A percentile compares a stretch with the other conserved stretches of the same genome.
These are phyloP conservation scores for Pseudomyrmex pallidus DNA, from an alignment of 1,140 invertebrate genomes.

Conservation along the genomic window DNA sequence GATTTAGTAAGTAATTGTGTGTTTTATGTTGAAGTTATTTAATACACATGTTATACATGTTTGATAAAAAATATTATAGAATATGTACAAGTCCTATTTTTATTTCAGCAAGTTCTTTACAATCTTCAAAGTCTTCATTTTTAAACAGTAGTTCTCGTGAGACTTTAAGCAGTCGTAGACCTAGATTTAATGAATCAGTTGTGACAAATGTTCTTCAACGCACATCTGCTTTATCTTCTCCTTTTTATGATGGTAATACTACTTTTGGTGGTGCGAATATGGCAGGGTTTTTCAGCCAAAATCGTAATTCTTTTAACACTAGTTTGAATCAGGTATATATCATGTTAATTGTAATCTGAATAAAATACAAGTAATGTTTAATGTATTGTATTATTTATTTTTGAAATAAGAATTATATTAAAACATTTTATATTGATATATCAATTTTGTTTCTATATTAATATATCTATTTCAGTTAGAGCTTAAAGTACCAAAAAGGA, in stretches of 20 bases:
- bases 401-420: slow-evolving; percentile 2
- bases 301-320: slow-evolving; percentile 80
- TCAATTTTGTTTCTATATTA: slow-evolving; percentile 52
- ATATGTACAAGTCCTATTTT: slow-evolving; percentile 15
- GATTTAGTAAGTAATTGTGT: slow-evolving; percentile 75
- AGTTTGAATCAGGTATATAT: slow-evolving; percentile 73
- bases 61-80: not conserved
- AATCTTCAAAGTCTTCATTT: slow-evolving; percentile 81
- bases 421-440: not conserved
- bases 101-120: slow-evolving; percentile 79
- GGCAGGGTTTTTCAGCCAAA: slow-evolving; percentile 87
- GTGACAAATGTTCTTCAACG: slow-evolving; percentile 81
- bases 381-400: not conserved
- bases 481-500: slow-evolving; percentile 80
- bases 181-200: slow-evolving; percentile 87
- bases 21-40: not conserved
- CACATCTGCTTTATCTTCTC: slow-evolving; percentile 84
- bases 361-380: not conserved
- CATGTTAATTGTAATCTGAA: not conserved
- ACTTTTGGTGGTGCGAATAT: slow-evolving; percentile 91
- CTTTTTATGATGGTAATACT: slow-evolving; percentile 93
- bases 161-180: slow-evolving; percentile 84
- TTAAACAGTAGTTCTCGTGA: slow-evolving; percentile 78
- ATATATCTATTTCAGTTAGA: slow-evolving; percentile 72
- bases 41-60: too few relatives aligned